Evolutionary conservation across 2,113 vertebrate genomes (phyloP).

Genomic region (Phyllopteryx taeniolatus): DNA sequence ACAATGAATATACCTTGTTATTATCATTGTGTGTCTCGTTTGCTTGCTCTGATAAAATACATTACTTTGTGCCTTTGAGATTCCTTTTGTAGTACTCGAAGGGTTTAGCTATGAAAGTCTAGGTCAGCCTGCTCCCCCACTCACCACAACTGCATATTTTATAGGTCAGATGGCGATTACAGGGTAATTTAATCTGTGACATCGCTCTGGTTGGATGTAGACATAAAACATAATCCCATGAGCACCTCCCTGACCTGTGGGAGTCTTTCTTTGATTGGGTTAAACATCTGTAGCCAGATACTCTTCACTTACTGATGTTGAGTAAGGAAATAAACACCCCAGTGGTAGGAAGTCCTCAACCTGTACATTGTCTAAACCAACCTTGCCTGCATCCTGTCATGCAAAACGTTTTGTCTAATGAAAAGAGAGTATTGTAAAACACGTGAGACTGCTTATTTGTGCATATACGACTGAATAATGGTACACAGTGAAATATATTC

Average conservation of each 20-base stretch:
- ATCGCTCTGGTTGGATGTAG: slow-evolving; percentile 25
- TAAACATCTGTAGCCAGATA: slow-evolving; percentile 1
- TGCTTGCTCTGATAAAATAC: background rate
- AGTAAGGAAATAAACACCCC: background rate
- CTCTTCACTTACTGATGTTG: background rate
- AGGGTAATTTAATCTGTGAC: slow-evolving; percentile 40
- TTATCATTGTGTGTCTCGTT: background rate
- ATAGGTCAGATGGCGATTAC: slow-evolving; percentile 46
- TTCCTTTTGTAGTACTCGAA: background rate
- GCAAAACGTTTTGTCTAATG: background rate
- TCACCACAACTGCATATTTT: slow-evolving; percentile 21
- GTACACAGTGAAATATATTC: no score
- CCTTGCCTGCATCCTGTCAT: background rate
- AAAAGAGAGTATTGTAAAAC: no score
- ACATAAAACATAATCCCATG: slow-evolving; percentile 36
- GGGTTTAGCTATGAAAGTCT: slow-evolving; percentile 2
- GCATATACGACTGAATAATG: no score
- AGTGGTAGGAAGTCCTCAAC: background rate
- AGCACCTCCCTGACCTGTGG: slow-evolving; percentile 21
- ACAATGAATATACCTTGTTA: background rate
- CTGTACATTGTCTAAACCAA: background rate
- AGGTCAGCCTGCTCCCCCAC: slow-evolving; percentile 1
- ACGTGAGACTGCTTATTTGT: no score
- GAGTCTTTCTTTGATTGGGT: slow-evolving; percentile 21
- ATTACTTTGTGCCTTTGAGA: background rate